A percentile compares a stretch with the other conserved stretches of the same genome.
phyloP scores from a whole-genome alignment of 2,888 invertebrate species.

The Drosophila meridiana region DNA sequence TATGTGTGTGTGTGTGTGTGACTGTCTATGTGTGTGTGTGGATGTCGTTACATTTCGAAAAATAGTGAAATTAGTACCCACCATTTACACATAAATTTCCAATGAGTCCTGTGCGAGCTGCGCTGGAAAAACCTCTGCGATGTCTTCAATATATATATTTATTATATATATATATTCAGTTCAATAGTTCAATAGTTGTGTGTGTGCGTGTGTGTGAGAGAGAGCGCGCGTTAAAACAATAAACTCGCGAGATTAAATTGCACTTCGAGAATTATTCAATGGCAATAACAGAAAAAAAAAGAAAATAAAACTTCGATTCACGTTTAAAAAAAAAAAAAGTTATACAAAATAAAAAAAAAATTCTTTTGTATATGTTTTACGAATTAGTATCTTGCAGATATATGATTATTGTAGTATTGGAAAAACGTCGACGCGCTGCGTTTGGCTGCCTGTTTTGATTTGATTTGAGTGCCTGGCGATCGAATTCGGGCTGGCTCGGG shows the following conservation, averaged over 20 bases:
- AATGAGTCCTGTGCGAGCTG: constrained; percentile 42
- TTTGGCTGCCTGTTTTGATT: constrained; percentile 74
- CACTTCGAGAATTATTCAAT: constrained; percentile 14
- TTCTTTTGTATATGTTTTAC: background rate
- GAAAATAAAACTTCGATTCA: background rate
- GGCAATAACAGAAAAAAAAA: constrained; percentile 13
- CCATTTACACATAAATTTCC: constrained; percentile 71
- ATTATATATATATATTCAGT: background rate
- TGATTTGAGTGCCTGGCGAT: constrained; percentile 68
- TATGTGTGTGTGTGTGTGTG: background rate
- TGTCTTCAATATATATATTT: background rate
- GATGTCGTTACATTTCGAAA: background rate
- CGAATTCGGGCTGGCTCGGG: constrained; percentile 45
- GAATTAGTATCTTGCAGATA: constrained; percentile 25
- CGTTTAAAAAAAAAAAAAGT: constrained; percentile 15
- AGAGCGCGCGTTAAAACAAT: background rate
- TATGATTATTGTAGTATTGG: constrained; percentile 32
- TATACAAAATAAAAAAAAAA: constrained; percentile 3
- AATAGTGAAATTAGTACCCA: constrained; percentile 49
- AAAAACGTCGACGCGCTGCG: constrained; percentile 69
- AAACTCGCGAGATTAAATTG: constrained; percentile 7
- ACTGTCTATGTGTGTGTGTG: background rate
- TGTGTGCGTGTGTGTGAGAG: background rate
- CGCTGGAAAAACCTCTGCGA: constrained; percentile 9
- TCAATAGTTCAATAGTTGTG: background rate